Conservation (phyloP, 2,888 invertebrate species). For the Epistrophella euchroma region DNA sequence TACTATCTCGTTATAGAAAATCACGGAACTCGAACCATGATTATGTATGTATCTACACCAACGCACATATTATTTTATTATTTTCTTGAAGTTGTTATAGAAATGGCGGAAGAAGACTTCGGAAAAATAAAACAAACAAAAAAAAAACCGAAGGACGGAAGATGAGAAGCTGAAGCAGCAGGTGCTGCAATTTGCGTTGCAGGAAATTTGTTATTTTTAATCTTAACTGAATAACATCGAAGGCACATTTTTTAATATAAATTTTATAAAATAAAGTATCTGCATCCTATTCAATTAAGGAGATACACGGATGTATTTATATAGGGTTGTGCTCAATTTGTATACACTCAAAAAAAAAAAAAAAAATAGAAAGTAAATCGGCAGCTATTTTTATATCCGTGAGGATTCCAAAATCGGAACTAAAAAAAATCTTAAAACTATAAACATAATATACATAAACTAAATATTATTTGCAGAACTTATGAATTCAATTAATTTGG, state of each 20-base stretch:
- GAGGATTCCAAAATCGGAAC: too few relatives aligned
- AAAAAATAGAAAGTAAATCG: background rate
- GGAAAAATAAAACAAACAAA: background rate
- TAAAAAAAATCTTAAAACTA: too few relatives aligned
- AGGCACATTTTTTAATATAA: conserved; percentile 18
- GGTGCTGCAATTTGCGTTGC: conserved; percentile 48
- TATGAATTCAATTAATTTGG: too few relatives aligned
- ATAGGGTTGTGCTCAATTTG: background rate
- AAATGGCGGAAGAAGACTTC: conserved; percentile 18
- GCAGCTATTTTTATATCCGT: background rate
- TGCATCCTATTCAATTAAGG: background rate
- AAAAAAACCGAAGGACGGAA: background rate
- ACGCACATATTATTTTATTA: background rate
- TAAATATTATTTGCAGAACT: too few relatives aligned
- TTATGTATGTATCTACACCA: background rate
- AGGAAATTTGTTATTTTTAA: conserved; percentile 60
- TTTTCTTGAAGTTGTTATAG: conserved; percentile 13
- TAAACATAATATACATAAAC: too few relatives aligned
- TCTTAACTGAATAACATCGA: conserved; percentile 22
- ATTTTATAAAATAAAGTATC: conserved; percentile 24
- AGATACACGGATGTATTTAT: background rate
- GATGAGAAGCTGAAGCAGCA: conserved; percentile 29
- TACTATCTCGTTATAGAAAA: conserved; percentile 3
- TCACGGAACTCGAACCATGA: conserved; percentile 1
- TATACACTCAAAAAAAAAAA: background rate